Evolutionary conservation across 1,140 invertebrate species (phyloP).

Genomic region (Wiebesia pumilae): DNA sequence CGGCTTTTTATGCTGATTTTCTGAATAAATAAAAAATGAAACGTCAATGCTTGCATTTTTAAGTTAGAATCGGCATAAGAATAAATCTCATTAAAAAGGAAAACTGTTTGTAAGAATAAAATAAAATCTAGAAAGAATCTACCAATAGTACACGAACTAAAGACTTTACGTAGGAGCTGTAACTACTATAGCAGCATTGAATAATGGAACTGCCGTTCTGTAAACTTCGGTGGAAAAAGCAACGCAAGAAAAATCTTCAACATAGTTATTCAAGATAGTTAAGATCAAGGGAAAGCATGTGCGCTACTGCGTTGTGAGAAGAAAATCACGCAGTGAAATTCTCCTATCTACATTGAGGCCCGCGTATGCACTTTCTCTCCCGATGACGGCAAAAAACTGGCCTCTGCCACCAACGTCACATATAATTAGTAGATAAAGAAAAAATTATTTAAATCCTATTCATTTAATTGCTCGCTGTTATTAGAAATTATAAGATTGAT

Average conservation of each 20-base stretch:
- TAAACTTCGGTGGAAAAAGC: conserved; percentile 1
- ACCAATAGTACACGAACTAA: neutral
- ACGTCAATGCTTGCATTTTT: no score
- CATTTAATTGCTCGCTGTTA: neutral
- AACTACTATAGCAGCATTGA: neutral
- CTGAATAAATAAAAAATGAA: no score
- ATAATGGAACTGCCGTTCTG: neutral
- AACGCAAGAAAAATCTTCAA: neutral
- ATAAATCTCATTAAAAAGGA: no score
- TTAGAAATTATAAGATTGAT: neutral
- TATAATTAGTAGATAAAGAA: conserved; percentile 6
- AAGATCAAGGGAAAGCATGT: conserved; percentile 22
- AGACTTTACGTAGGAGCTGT: neutral
- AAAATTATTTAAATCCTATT: neutral
- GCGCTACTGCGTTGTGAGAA: neutral
- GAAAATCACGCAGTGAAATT: conserved; percentile 41
- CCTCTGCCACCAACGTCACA: neutral
- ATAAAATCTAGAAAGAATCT: neutral
- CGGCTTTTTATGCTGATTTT: no score
- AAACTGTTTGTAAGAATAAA: no score
- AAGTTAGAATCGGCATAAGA: no score
- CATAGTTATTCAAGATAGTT: neutral
- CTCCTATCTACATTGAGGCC: neutral
- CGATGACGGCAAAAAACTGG: neutral
- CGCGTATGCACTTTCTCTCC: conserved; percentile 12